phyloP scores from a whole-genome alignment of 2,797 vertebrate species.

The Enteromius thamalakanensis region DNA sequence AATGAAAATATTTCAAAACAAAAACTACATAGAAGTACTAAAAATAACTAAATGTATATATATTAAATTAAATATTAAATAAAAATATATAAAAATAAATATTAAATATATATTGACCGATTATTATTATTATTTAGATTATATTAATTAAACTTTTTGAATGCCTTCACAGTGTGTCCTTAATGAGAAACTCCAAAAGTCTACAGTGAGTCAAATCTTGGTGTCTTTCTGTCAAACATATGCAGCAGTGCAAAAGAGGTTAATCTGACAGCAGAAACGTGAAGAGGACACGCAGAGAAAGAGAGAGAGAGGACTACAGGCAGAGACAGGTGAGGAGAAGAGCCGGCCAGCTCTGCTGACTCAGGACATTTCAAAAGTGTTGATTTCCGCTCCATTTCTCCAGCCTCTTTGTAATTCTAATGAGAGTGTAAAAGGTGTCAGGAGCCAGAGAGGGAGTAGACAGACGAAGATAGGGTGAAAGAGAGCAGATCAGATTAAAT shows the following conservation, averaged over 20 bases:
- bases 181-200: background rate
- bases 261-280: conserved; percentile 7
- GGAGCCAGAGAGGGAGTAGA: conserved; percentile 41
- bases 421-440: conserved; percentile 57
- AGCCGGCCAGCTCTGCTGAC: conserved; percentile 58
- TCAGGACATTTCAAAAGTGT: conserved; percentile 63
- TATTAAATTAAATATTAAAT: background rate
- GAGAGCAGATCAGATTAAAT: conserved; percentile 65
- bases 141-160: background rate
- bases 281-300: background rate
- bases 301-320: background rate
- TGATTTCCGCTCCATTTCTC: conserved; percentile 67
- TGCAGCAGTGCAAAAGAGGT: conserved; percentile 28
- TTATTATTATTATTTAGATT: background rate
- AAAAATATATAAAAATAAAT: no score
- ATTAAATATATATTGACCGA: no score
- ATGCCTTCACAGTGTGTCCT: background rate
- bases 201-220: conserved; percentile 2
- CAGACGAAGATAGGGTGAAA: conserved; percentile 45
- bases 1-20: background rate
- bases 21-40: background rate
- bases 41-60: background rate
- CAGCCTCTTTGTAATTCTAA: conserved; percentile 68
- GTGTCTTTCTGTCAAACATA: conserved; percentile 23
- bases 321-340: conserved; percentile 31